phyloP scores from a whole-genome alignment of 2,888 invertebrate genomes.

The Helleia helle region DNA sequence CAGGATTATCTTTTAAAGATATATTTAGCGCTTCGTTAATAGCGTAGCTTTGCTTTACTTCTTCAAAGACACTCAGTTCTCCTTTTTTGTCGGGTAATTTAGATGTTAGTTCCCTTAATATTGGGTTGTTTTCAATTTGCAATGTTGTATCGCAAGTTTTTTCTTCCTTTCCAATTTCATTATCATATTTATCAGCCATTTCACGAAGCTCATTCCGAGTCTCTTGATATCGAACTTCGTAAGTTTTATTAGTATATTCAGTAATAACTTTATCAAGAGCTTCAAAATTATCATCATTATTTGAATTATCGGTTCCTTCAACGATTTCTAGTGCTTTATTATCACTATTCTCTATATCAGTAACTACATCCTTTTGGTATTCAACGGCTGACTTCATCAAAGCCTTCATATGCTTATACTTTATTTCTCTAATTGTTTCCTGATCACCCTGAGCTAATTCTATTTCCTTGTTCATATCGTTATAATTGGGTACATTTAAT shows the following conservation, averaged over 20 bases:
- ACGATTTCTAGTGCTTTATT: slow-evolving; percentile 5
- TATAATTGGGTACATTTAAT: slow-evolving; percentile 32
- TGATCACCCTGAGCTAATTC: slow-evolving; percentile 38
- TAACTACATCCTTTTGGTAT: slow-evolving; percentile 15
- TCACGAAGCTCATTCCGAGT: slow-evolving; percentile 54
- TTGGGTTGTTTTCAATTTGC: slow-evolving; percentile 28
- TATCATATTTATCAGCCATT: slow-evolving; percentile 49
- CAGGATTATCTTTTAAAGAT: slow-evolving; percentile 41
- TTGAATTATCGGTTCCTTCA: slow-evolving; percentile 22
- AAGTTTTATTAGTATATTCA: slow-evolving; percentile 54
- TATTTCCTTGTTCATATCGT: slow-evolving; percentile 41
- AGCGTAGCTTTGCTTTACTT: slow-evolving; percentile 45
- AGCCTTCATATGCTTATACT: slow-evolving; percentile 51
- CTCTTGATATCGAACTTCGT: slow-evolving; percentile 56
- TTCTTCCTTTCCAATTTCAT: slow-evolving; percentile 21
- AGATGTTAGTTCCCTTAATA: slow-evolving; percentile 46
- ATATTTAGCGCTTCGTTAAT: slow-evolving; percentile 55
- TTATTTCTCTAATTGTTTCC: slow-evolving; percentile 40
- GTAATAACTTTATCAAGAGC: slow-evolving; percentile 54
- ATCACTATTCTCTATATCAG: slow-evolving; percentile 13
- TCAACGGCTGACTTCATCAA: slow-evolving; percentile 39
- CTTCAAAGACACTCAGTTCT: slow-evolving; percentile 36
- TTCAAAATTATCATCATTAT: slow-evolving; percentile 43
- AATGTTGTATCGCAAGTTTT: slow-evolving; percentile 15
- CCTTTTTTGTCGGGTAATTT: slow-evolving; percentile 36